Percentiles rank a stretch among this genome's conserved stretches.
Evolutionary conservation across 2,797 vertebrate genomes (phyloP).

Genomic region (Simalia tracyae): DNA sequence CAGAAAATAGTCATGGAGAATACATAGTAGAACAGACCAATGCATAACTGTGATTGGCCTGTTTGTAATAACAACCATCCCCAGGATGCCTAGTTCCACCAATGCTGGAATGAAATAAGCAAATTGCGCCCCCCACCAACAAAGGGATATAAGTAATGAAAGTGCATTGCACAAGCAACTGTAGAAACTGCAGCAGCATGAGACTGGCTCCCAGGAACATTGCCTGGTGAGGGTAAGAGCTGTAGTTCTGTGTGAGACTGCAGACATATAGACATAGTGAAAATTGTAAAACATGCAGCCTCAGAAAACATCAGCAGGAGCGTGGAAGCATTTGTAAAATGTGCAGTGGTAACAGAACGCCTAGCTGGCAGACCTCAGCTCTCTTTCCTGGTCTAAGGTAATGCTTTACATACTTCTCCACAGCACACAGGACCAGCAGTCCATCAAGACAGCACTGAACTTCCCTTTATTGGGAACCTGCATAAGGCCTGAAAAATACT

Average conservation of each 20-base stretch:
- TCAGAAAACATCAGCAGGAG: background rate
- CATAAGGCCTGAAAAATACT: background rate
- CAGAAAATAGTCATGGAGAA: background rate
- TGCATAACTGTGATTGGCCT: background rate
- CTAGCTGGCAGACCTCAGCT: background rate
- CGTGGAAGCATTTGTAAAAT: background rate
- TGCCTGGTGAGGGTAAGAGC: background rate
- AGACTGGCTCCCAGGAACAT: background rate
- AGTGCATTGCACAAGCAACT: background rate
- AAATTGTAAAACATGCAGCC: background rate
- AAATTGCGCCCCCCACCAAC: background rate
- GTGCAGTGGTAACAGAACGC: background rate
- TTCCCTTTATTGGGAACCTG: too few species aligned
- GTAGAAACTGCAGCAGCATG: background rate
- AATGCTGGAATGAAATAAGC: background rate
- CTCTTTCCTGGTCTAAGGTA: background rate
- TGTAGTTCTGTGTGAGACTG: background rate
- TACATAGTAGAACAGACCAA: background rate
- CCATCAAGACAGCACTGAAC: background rate
- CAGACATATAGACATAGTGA: background rate
- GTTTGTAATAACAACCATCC: background rate
- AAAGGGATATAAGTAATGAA: background rate
- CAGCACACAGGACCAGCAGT: background rate
- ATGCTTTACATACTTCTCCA: background rate
- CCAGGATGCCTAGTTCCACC: background rate